Conservation (phyloP, 2,888 invertebrate species). For the Campoletis raptor region DNA sequence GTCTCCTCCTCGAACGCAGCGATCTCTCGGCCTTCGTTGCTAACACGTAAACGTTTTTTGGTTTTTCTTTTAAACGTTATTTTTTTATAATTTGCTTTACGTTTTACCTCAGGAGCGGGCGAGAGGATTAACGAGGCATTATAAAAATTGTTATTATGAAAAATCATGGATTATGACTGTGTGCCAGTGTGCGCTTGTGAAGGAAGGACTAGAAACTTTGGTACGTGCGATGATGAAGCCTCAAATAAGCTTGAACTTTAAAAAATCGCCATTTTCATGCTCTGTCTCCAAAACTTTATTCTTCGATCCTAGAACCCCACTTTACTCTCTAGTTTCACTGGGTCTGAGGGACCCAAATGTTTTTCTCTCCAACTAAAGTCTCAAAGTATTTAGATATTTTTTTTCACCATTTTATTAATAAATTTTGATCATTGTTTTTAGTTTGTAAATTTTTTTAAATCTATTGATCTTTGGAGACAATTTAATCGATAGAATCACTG, state of each 20-base stretch:
- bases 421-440: neutral
- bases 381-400: neutral
- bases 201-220: neutral
- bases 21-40: constrained; percentile 82
- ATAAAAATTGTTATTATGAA: neutral
- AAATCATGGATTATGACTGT: neutral
- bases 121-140: neutral
- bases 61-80: constrained; percentile 31
- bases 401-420: neutral
- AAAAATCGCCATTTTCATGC: neutral
- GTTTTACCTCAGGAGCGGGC: neutral
- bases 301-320: neutral
- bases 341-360: neutral
- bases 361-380: neutral
- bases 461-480: neutral
- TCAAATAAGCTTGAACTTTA: neutral
- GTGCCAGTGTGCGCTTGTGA: constrained; percentile 5
- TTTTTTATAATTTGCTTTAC: constrained; percentile 33
- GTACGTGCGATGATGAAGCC: constrained; percentile 4
- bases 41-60: constrained; percentile 69
- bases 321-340: neutral
- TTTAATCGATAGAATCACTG: neutral
- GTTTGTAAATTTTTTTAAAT: neutral
- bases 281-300: neutral
- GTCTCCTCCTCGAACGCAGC: constrained; percentile 83